These are phyloP conservation scores for Neomonachus schauinslandi DNA, from an alignment of 2,113 vertebrate genomes.

Conservation along the genomic window DNA sequence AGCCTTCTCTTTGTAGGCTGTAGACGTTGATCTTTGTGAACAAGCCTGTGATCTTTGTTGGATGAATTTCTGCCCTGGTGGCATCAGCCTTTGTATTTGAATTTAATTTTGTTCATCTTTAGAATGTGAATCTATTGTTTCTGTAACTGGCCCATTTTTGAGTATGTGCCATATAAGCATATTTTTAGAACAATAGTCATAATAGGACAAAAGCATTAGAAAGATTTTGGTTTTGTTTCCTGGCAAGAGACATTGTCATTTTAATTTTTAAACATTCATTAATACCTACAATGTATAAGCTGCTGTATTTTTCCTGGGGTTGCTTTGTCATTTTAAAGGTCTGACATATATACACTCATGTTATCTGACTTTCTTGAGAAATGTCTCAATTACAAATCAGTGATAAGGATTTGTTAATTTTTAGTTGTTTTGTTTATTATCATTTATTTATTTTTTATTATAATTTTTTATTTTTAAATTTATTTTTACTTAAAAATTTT, in stretches of 20 bases:
- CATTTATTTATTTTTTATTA: neutral
- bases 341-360: neutral
- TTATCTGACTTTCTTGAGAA: constrained; percentile 34
- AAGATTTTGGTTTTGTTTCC: constrained; percentile 11
- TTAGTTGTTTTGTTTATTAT: constrained; percentile 32
- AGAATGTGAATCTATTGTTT: constrained; percentile 46
- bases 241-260: constrained; percentile 1
- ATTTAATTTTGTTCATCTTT: constrained; percentile 64
- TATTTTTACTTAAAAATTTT: neutral
- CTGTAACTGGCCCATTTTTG: constrained; percentile 1
- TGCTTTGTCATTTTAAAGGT: constrained; percentile 1
- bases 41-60: constrained; percentile 4
- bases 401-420: neutral
- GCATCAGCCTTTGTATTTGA: constrained; percentile 25
- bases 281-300: neutral
- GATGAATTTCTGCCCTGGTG: constrained; percentile 33
- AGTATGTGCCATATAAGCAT: neutral
- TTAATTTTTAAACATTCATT: constrained; percentile 9
- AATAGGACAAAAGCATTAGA: neutral
- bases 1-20: constrained; percentile 15
- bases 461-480: neutral
- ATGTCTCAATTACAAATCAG: constrained; percentile 33
- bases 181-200: constrained; percentile 3
- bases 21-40: neutral
- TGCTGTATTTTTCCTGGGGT: neutral